Evolutionary conservation across 2,113 vertebrate genomes (phyloP).

Genomic region (Pomatorhinus ruficollis): DNA sequence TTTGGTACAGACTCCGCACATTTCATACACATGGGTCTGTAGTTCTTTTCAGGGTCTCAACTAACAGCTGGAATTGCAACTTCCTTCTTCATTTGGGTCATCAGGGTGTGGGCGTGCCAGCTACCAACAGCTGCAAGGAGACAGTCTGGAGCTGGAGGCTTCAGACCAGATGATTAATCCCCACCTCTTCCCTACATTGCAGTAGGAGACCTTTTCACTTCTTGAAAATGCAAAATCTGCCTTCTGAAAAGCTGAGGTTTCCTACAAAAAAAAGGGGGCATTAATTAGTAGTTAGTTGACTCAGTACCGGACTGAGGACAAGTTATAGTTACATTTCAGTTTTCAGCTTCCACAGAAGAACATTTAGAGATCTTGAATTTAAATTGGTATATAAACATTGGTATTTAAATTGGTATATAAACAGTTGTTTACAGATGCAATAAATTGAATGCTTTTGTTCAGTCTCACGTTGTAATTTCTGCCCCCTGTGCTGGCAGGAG

Average conservation of each 20-base stretch:
- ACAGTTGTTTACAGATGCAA: background rate
- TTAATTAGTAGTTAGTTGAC: background rate
- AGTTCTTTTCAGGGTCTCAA: background rate
- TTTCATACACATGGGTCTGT: background rate
- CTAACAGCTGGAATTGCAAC: background rate
- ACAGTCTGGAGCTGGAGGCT: background rate
- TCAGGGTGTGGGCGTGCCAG: background rate
- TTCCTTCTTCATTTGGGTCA: background rate
- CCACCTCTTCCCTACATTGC: background rate
- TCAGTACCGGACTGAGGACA: background rate
- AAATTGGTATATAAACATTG: background rate
- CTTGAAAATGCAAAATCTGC: background rate
- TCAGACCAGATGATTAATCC: background rate
- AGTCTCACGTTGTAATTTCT: background rate
- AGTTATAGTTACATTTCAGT: background rate
- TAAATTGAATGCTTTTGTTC: background rate
- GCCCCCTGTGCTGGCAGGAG: background rate
- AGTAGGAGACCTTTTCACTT: background rate
- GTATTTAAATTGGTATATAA: no score
- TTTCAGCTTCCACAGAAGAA: background rate
- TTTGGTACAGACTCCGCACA: background rate
- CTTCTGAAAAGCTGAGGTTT: background rate
- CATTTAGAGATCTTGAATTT: background rate
- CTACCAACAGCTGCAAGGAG: background rate
- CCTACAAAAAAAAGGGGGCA: background rate